These are phyloP conservation scores for Apamea monoglypha DNA, from an alignment of 2,888 invertebrate genomes.

Conservation along the genomic window DNA sequence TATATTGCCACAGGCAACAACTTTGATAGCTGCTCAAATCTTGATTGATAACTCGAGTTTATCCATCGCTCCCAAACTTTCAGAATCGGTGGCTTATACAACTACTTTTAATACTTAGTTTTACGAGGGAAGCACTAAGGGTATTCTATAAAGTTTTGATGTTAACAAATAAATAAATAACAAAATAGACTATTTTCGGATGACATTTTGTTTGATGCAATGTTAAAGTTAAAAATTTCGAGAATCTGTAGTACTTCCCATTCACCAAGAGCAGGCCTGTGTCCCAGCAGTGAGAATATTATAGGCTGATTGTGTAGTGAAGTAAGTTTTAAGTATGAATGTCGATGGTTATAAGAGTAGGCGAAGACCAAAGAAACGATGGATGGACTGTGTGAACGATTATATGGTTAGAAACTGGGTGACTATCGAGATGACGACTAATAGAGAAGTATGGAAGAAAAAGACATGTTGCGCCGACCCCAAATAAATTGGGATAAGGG, in stretches of 20 bases:
- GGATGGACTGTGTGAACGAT: too few species aligned
- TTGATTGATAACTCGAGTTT: constrained; percentile 57
- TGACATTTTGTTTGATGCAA: too few species aligned
- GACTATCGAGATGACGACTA: too few species aligned
- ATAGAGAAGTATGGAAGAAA: too few species aligned
- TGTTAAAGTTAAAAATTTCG: neutral
- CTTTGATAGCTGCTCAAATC: constrained; percentile 50
- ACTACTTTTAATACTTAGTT: constrained; percentile 37
- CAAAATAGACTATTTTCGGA: too few species aligned
- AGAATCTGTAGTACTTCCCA: neutral
- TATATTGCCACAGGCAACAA: constrained; percentile 36
- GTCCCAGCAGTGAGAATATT: neutral
- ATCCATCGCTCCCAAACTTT: constrained; percentile 49
- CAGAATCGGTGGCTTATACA: constrained; percentile 42
- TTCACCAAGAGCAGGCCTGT: too few species aligned
- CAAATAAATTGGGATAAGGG: too few species aligned
- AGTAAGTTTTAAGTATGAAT: neutral
- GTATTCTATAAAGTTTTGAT: constrained; percentile 12
- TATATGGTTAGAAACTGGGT: too few species aligned
- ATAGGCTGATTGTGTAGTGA: too few species aligned
- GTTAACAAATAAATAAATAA: neutral
- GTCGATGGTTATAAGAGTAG: neutral
- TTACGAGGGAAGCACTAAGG: neutral
- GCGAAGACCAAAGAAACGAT: too few species aligned
- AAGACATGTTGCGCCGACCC: too few species aligned